phyloP scores from a whole-genome alignment of 2,113 vertebrate genomes.

The Megaleporinus macrocephalus region DNA sequence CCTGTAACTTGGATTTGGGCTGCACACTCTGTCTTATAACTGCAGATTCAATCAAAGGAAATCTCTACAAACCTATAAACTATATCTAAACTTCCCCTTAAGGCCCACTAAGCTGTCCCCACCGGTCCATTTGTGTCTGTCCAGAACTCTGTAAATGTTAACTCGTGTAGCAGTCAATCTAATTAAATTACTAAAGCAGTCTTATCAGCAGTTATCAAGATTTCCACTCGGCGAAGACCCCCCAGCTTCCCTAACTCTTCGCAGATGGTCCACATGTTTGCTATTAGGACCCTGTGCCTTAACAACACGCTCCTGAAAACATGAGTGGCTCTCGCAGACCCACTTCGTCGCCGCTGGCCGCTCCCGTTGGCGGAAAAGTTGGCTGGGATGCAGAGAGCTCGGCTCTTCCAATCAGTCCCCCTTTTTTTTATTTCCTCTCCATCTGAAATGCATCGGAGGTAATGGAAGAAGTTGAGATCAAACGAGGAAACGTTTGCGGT shows the following conservation, averaged over 20 bases:
- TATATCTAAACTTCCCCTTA: not conserved
- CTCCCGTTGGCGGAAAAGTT: slow-evolving; percentile 49
- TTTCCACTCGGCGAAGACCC: slow-evolving; percentile 61
- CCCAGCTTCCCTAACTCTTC: slow-evolving; percentile 57
- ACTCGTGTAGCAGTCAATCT: slow-evolving; percentile 44
- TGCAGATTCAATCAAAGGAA: not conserved
- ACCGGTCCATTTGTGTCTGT: slow-evolving; percentile 30
- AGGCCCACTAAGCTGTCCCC: slow-evolving; percentile 72
- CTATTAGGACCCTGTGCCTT: slow-evolving; percentile 69
- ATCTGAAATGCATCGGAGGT: slow-evolving; percentile 71
- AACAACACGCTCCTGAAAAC: slow-evolving; percentile 56
- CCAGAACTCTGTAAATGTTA: slow-evolving; percentile 24
- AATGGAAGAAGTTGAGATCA: slow-evolving; percentile 65
- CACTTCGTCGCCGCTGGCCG: slow-evolving; percentile 60
- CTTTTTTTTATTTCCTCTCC: slow-evolving; percentile 66
- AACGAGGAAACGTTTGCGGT: slow-evolving; percentile 38
- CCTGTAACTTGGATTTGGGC: not conserved
- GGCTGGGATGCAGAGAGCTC: slow-evolving; percentile 28
- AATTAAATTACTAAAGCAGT: slow-evolving; percentile 43
- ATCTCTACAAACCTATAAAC: not conserved
- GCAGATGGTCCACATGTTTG: slow-evolving; percentile 73
- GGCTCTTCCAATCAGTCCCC: slow-evolving; percentile 43
- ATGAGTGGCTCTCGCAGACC: slow-evolving; percentile 52
- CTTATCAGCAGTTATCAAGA: slow-evolving; percentile 64
- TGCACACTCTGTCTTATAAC: not conserved